These are phyloP conservation scores for Fissipunctia ypsillon DNA, from an alignment of 2,888 invertebrate species.

Conservation along the genomic window DNA sequence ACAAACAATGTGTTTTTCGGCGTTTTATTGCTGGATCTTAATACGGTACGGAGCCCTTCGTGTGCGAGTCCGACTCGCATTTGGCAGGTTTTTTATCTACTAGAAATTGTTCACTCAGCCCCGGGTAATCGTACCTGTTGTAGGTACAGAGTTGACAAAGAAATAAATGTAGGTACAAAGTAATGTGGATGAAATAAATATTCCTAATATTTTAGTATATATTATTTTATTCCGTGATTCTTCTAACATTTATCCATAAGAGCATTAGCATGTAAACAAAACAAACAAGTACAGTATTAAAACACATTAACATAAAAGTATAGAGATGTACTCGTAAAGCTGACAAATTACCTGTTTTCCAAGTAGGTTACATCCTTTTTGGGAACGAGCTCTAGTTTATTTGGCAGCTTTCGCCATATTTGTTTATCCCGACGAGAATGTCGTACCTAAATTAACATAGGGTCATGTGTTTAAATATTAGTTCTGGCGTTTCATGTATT, in stretches of 20 bases:
- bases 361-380: conserved; percentile 54
- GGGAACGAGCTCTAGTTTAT: conserved; percentile 50
- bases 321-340: conserved; percentile 30
- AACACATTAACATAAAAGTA: conserved; percentile 31
- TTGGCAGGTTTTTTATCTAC: background rate
- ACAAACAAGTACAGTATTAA: conserved; percentile 23
- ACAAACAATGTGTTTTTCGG: no score
- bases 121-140: background rate
- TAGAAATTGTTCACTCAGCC: background rate
- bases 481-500: conserved; percentile 39
- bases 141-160: background rate
- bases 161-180: background rate
- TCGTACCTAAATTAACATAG: conserved; percentile 59
- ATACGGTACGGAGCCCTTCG: no score
- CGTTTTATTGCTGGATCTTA: no score
- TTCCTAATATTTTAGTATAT: background rate
- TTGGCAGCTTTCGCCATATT: conserved; percentile 50
- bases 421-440: conserved; percentile 51
- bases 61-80: no score
- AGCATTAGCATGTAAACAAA: conserved; percentile 34
- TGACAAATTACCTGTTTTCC: conserved; percentile 54
- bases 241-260: conserved; percentile 6
- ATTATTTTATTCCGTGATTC: background rate
- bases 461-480: conserved; percentile 60
- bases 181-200: background rate